Conservation (phyloP, 2,888 invertebrate genomes). For the Himalopsyche tibetana region DNA sequence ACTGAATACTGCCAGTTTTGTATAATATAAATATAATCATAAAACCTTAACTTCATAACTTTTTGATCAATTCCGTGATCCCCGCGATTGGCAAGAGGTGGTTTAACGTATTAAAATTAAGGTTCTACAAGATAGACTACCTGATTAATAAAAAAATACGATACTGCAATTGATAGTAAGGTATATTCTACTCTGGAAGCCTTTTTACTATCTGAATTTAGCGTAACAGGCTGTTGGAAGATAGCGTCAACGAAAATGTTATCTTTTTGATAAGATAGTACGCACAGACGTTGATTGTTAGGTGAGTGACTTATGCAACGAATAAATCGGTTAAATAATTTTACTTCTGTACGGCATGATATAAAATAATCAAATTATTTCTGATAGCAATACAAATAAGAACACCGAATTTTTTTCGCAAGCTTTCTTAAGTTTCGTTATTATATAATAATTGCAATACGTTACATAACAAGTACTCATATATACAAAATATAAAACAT, state of each 20-base stretch:
- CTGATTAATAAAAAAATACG: too few species aligned
- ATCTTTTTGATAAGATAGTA: neutral
- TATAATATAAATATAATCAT: too few species aligned
- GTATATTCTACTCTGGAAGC: too few species aligned
- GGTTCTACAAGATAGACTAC: too few species aligned
- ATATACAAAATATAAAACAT: too few species aligned
- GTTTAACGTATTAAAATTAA: too few species aligned
- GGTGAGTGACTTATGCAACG: neutral
- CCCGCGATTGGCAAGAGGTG: too few species aligned
- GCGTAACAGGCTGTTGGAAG: neutral
- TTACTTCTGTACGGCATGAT: neutral
- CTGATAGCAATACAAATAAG: neutral
- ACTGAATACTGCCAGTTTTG: too few species aligned
- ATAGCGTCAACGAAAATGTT: neutral
- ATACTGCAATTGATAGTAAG: too few species aligned
- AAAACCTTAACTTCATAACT: too few species aligned
- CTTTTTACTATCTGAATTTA: neutral
- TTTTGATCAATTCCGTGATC: too few species aligned
- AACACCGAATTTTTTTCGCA: neutral
- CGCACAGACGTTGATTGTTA: neutral
- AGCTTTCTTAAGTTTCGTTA: too few species aligned
- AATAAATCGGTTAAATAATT: neutral
- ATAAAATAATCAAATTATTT: neutral
- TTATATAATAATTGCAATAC: neutral
- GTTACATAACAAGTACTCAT: neutral